phyloP scores from a whole-genome alignment of 2,113 vertebrate species.

The Phalacrocorax brasilianus region DNA sequence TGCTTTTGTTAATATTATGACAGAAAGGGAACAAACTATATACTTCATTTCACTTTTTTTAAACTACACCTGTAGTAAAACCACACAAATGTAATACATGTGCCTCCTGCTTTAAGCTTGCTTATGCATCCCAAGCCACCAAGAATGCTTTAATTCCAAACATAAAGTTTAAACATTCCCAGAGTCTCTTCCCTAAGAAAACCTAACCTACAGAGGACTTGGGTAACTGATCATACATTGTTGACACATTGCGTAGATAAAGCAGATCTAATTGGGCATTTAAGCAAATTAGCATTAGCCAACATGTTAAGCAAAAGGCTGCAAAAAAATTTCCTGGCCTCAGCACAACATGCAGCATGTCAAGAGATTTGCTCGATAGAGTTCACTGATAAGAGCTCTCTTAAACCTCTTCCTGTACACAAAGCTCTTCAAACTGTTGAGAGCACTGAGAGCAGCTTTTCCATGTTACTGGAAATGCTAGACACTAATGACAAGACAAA shows the following conservation, averaged over 20 bases:
- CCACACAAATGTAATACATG: background rate
- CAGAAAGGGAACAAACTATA: background rate
- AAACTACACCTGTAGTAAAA: background rate
- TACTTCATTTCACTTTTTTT: background rate
- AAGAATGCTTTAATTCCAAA: background rate
- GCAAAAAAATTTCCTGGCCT: background rate
- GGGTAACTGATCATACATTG: background rate
- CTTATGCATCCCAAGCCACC: background rate
- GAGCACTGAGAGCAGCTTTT: background rate
- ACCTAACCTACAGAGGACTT: background rate
- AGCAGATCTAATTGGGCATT: background rate
- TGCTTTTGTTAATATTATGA: background rate
- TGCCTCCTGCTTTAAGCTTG: background rate
- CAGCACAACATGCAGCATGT: background rate
- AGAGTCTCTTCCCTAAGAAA: background rate
- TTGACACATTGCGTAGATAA: fast-evolving
- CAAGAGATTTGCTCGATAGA: background rate
- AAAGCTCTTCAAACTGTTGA: background rate
- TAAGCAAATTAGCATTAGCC: background rate
- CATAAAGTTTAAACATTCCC: background rate
- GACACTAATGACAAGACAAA: background rate
- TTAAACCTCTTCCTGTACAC: background rate
- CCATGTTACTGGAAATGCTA: background rate
- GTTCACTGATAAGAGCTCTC: background rate
- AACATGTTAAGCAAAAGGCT: background rate